Conservation (phyloP, 2,113 vertebrate genomes). For the Oryzias javanicus region DNA sequence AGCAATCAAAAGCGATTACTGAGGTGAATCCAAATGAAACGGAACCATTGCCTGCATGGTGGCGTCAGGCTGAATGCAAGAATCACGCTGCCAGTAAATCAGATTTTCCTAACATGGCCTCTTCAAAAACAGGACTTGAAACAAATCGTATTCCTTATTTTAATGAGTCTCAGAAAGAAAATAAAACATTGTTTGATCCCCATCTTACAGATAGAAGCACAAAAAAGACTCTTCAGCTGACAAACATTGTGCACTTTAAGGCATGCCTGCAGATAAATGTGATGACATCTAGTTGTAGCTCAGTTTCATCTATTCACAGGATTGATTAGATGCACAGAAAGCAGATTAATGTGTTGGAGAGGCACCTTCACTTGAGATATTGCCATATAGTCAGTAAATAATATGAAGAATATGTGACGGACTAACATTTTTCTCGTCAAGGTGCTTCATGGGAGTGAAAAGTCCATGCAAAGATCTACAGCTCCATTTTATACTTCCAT, state of each 20-base stretch:
- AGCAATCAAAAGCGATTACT: constrained; percentile 58
- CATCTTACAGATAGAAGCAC: constrained; percentile 30
- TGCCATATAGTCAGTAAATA: constrained; percentile 61
- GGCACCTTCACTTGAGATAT: constrained; percentile 71
- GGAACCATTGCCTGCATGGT: constrained; percentile 59
- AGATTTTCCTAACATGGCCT: constrained; percentile 52
- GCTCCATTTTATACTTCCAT: neutral
- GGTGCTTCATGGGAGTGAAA: constrained; percentile 46
- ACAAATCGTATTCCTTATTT: constrained; percentile 35
- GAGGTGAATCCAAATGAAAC: constrained; percentile 66
- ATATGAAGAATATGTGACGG: constrained; percentile 61
- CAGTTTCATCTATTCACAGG: constrained; percentile 70
- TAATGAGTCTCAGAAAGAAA: constrained; percentile 37
- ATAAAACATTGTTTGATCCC: constrained; percentile 11
- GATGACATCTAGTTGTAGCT: constrained; percentile 65
- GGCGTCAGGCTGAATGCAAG: constrained; percentile 64
- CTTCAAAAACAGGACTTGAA: constrained; percentile 38
- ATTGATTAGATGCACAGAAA: constrained; percentile 72
- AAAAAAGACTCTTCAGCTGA: constrained; percentile 45
- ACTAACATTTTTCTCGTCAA: constrained; percentile 64
- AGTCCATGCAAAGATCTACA: constrained; percentile 5
- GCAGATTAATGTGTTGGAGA: constrained; percentile 69
- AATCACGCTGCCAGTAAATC: constrained; percentile 68
- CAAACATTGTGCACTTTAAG: constrained; percentile 56
- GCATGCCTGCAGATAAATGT: constrained; percentile 64